These are phyloP conservation scores for Branchinecta lindahli DNA, from an alignment of 1,140 invertebrate genomes.

Conservation along the genomic window DNA sequence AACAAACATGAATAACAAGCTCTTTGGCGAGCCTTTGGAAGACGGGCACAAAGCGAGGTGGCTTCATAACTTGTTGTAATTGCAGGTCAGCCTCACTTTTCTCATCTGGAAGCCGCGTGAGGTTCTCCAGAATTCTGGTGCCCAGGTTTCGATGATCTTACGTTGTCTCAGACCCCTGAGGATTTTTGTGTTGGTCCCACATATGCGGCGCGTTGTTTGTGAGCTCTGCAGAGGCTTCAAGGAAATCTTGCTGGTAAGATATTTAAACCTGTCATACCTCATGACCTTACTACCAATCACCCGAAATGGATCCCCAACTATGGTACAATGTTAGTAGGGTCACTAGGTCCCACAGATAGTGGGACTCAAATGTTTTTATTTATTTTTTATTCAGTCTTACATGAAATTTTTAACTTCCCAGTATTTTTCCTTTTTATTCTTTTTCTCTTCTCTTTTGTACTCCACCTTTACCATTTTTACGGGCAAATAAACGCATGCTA, in stretches of 20 bases:
- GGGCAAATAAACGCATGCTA: no score
- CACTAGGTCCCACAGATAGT: no score
- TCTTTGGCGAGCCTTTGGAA: no score
- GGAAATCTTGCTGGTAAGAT: slow-evolving; percentile 81
- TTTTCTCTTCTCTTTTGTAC: no score
- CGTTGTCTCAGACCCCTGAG: slow-evolving; percentile 86
- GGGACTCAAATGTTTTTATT: no score
- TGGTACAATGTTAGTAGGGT: no score
- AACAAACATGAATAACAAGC: no score
- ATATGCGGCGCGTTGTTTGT: slow-evolving; percentile 98
- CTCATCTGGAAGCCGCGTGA: slow-evolving; percentile 87
- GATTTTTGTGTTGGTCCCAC: slow-evolving; percentile 95
- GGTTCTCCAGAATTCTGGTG: slow-evolving; percentile 77
- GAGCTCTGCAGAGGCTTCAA: slow-evolving; percentile 98
- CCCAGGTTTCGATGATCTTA: slow-evolving; percentile 89
- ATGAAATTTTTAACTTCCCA: neutral
- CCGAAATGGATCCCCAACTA: no score
- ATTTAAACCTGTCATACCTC: neutral
- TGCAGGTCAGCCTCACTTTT: slow-evolving; percentile 78
- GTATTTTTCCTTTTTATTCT: neutral
- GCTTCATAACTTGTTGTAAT: slow-evolving; percentile 10
- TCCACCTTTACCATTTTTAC: no score
- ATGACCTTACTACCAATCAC: neutral
- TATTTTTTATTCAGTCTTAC: neutral
- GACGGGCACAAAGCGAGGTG: no score